Conservation (phyloP, 2,888 invertebrate species). For the Lumbricus terrestris region DNA sequence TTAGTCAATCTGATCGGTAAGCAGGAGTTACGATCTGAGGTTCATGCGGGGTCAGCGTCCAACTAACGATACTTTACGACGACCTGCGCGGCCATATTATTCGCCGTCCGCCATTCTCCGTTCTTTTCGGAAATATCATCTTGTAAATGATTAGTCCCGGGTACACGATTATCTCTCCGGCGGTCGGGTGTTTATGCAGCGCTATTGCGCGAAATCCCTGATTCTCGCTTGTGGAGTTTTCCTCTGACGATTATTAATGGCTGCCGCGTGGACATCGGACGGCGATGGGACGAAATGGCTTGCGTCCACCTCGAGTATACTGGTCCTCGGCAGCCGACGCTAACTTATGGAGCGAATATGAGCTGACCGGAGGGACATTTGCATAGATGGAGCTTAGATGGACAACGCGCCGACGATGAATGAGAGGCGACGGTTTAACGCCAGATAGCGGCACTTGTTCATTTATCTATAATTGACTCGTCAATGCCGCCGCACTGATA, state of each 20-base stretch:
- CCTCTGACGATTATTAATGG: constrained; percentile 14
- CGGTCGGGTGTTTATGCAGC: constrained; percentile 12
- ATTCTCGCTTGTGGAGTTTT: background rate
- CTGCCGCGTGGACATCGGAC: background rate
- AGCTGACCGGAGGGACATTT: constrained; percentile 10
- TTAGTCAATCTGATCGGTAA: background rate
- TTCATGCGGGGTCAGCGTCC: background rate
- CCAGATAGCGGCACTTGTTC: background rate
- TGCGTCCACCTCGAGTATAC: background rate
- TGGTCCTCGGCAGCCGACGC: background rate
- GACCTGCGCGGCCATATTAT: background rate
- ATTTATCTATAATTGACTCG: constrained; percentile 18
- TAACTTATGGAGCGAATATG: constrained; percentile 17
- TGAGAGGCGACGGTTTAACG: background rate
- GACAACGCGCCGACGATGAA: background rate
- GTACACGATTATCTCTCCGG: constrained; percentile 14
- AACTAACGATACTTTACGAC: background rate
- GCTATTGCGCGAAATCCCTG: background rate
- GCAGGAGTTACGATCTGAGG: background rate
- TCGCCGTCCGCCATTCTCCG: background rate
- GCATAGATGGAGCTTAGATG: background rate
- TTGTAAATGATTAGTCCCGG: constrained; percentile 14
- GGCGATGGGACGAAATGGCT: background rate
- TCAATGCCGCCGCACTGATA: constrained; percentile 43
- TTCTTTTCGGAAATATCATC: constrained; percentile 3